phyloP scores from a whole-genome alignment of 2,113 vertebrate genomes.

The Ictalurus punctatus region DNA sequence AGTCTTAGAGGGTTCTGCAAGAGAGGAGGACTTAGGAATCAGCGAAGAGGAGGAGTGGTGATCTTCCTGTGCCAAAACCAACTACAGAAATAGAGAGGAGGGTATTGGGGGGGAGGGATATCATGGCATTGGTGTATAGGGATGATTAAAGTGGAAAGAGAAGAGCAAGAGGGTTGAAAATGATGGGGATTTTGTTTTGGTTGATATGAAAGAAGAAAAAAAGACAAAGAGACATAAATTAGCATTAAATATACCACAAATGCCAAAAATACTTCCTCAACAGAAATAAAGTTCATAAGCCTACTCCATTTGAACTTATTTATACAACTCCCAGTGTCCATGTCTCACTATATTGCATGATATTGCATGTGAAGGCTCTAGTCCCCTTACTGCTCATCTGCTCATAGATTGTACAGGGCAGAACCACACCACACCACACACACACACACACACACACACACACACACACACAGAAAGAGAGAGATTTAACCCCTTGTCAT shows the following conservation, averaged over 20 bases:
- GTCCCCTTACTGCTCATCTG: conserved; percentile 56
- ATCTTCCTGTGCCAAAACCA: conserved; percentile 75
- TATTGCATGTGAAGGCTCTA: conserved; percentile 51
- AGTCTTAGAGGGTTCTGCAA: conserved; percentile 69
- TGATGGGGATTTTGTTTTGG: neutral
- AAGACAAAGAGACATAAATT: conserved; percentile 46
- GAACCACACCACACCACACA: neutral
- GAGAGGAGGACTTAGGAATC: conserved; percentile 62
- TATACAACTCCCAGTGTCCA: neutral
- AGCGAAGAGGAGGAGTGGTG: conserved; percentile 49
- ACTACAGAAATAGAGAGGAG: conserved; percentile 57
- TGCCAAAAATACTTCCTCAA: conserved; percentile 1
- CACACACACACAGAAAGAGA: neutral
- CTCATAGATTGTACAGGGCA: conserved; percentile 46
- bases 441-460: neutral
- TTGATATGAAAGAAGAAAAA: conserved; percentile 4
- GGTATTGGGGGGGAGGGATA: conserved; percentile 5
- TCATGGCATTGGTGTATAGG: conserved; percentile 9
- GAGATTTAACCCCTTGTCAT: neutral
- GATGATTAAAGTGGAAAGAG: conserved; percentile 24
- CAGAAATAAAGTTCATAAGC: neutral
- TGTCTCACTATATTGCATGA: conserved; percentile 37
- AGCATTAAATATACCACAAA: conserved; percentile 33
- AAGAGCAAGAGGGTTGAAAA: neutral
- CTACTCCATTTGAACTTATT: neutral